Base-by-base conservation (phyloP, 2,113 vertebrate genomes). In the Campylomormyrus tamandua region DNA sequence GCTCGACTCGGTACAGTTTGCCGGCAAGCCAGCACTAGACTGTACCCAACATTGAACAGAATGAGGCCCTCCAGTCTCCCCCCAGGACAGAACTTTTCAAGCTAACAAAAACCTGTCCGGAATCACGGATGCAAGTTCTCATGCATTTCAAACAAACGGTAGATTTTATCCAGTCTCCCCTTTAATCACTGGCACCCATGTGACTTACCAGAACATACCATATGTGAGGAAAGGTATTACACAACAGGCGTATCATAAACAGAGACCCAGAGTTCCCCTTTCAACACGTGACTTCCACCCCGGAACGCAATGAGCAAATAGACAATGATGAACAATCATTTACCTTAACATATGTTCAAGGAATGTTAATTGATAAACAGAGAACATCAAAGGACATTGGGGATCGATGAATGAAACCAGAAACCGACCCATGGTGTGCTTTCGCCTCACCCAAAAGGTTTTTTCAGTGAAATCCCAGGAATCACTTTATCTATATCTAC, bases 141-240 rank as follows among this genome's bases (percentile, higher is more conserved):
- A 56, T 35, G 85, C 84, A 49, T 87, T 87, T 87, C 50, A 87
- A 87, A 87, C 85, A 56, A 87, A 87, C 7, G 27, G 15, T 53
- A 87, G 85, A 87, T 87, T 39, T 87, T 87, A 87, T 56, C 48
- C 85, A 87, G 85, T 53, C 83, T 17, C 49, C 49, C 27, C 49
- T 42, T 87, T 87, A 87, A 56, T 87, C 50, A 87, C 10, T 0
- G 15, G 85, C 31, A 39, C 50, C 11, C 6, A 53, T 53, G 85
- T 53, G n/a, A 87, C 48, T 27, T 48, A 56, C 50, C 85, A 87
- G 85, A 53, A 53, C 31, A 53, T 19, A 53, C 27, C n/a, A 53
- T 86, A 48, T 27, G 24, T 5, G n/a, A 50, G 49, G 50, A 39
- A 48, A 9, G 50, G n/a, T n/a, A 31, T 87, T 87, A 87, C 85